Base-by-base conservation (phyloP, 2,113 vertebrate species). In the Gallinago paraguaiae region DNA sequence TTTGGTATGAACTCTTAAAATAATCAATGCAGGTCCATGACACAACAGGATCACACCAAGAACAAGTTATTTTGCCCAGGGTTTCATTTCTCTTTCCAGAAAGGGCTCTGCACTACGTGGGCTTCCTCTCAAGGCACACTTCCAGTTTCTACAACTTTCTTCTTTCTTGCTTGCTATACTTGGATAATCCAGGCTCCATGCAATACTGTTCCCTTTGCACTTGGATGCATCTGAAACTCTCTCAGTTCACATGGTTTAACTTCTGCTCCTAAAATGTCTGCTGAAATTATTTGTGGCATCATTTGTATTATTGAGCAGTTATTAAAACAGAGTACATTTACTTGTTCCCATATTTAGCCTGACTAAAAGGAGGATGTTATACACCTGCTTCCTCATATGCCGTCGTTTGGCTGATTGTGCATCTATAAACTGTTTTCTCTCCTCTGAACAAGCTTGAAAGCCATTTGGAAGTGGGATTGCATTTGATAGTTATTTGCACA, bases 371-470 rank as follows among this genome's bases (percentile, higher is more conserved):
- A 60, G 45, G 31, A 30, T 69, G 28, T 39, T 22, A 16, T 20
- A 80, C 3, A 13, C 37, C 30, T 85, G 23, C 51, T 77, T 84
- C 69, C 33, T 71, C 56, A 24, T 1, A 57, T 27, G 27, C 33
- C 33, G 43, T 31, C 0, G 0, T 22, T 39, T 30, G 9, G 24
- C 43, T 79, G 39, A 76, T 17, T 57, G 11, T 12, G 25, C 28
- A 11, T 1, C 1, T 48, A 39, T 17, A 56, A 64, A 69, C 46
- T 17, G 5, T 39, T 92, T 35, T 30, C 23, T 39, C 20, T 86
- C 18, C 28, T 68, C 59, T 78, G 60, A 53, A 28, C 10, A 22
- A 68, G 46, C 23, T 18, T 25, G 16, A 72, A 89, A 91, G 12
- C 6, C 54, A 53, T 45, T 7, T 72, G 35, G 27, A 88, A 30